Evolutionary conservation across 1,140 invertebrate genomes (phyloP).

Genomic region (Amyelois transitella): DNA sequence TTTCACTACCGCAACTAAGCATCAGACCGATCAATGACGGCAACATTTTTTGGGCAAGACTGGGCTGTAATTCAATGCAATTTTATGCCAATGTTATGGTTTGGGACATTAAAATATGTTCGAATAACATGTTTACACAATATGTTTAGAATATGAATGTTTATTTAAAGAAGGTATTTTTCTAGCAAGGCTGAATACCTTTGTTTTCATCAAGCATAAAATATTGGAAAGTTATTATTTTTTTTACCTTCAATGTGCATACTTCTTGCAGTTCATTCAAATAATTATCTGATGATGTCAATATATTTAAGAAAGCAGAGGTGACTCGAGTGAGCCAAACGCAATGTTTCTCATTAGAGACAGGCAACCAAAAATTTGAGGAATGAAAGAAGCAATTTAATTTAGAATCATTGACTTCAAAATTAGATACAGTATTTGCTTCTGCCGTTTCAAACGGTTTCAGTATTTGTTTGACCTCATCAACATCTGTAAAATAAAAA

Average conservation of each 20-base stretch:
- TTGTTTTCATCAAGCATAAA: too few relatives aligned
- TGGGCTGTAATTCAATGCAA: conserved; percentile 33
- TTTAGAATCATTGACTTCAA: conserved; percentile 16
- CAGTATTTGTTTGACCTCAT: conserved; percentile 34
- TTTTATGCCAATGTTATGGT: too few relatives aligned
- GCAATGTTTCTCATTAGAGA: conserved; percentile 16
- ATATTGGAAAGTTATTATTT: too few relatives aligned
- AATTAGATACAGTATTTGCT: conserved; percentile 1
- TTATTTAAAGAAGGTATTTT: too few relatives aligned
- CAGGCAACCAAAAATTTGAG: conserved; percentile 20
- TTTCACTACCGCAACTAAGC: conserved; percentile 35
- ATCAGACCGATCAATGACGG: conserved; percentile 52
- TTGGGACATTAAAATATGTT: too few relatives aligned
- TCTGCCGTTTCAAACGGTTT: conserved; percentile 32
- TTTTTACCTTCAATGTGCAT: conserved; percentile 9
- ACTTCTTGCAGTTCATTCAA: conserved; percentile 24
- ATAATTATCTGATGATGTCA: conserved; percentile 19
- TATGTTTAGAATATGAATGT: too few relatives aligned
- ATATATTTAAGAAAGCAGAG: conserved; percentile 19
- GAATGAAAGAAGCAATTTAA: conserved; percentile 12
- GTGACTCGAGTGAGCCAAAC: conserved; percentile 34
- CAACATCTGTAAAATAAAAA: conserved; percentile 31
- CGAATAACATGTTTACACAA: too few relatives aligned
- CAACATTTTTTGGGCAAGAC: conserved; percentile 43
- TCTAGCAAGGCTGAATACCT: too few relatives aligned